A percentile compares a stretch with the other conserved stretches of the same genome.
Evolutionary conservation across 1,140 invertebrate species (phyloP).

Genomic region (Drosophila kurseongensis): DNA sequence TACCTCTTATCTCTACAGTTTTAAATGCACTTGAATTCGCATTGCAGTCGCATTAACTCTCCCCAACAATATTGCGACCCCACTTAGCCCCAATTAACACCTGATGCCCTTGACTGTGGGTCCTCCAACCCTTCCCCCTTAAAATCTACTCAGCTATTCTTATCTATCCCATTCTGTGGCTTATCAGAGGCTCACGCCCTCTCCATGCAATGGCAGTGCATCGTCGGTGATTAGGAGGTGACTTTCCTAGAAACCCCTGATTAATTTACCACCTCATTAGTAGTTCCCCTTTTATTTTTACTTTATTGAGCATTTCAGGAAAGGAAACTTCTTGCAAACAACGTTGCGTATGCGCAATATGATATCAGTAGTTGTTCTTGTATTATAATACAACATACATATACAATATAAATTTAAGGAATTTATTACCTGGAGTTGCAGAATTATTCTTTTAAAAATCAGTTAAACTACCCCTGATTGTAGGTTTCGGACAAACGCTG

Average conservation of each 20-base stretch:
- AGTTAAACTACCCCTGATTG: no score
- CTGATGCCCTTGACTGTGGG: slow-evolving; percentile 7
- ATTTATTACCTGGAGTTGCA: no score
- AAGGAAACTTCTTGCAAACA: slow-evolving; percentile 5
- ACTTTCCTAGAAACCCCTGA: slow-evolving; percentile 13
- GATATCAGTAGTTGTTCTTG: background rate
- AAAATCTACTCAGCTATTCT: background rate
- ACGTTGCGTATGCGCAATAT: slow-evolving; percentile 35
- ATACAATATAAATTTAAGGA: no score
- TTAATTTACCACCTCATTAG: no score
- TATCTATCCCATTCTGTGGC: slow-evolving; percentile 9
- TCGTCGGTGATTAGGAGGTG: slow-evolving; percentile 17
- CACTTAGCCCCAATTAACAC: slow-evolving; percentile 36
- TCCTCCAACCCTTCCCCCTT: background rate
- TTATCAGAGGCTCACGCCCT: slow-evolving; percentile 21
- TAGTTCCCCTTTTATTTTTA: background rate
- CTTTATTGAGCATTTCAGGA: slow-evolving; percentile 9
- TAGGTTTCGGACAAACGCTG: no score
- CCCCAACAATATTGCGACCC: background rate
- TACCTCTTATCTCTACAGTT: background rate
- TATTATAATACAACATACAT: no score
- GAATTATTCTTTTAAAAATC: no score
- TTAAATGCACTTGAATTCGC: background rate
- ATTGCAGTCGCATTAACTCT: slow-evolving; percentile 14
- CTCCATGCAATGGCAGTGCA: slow-evolving; percentile 8